Evolutionary conservation across 2,797 vertebrate genomes (phyloP).

Genomic region (Fistularia commersonii): DNA sequence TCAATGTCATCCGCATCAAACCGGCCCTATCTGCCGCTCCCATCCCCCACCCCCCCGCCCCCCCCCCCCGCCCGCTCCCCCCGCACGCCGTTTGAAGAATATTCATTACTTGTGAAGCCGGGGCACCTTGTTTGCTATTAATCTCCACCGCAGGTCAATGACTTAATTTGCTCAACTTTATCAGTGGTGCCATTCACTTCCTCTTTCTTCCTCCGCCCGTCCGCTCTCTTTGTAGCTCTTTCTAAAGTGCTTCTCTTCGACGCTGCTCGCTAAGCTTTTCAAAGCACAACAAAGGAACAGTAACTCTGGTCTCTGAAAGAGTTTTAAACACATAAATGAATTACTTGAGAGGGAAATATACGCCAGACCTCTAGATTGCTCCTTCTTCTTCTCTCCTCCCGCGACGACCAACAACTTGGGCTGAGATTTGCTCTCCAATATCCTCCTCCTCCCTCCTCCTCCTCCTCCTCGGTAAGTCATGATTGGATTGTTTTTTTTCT

Average conservation of each 20-base stretch:
- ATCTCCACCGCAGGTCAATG: slow-evolving; percentile 93
- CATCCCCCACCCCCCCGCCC: slow-evolving; percentile 10
- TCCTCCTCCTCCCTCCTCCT: slow-evolving; percentile 1
- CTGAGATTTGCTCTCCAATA: slow-evolving; percentile 65
- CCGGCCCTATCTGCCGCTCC: slow-evolving; percentile 68
- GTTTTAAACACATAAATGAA: slow-evolving; percentile 83
- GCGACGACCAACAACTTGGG: slow-evolving; percentile 74
- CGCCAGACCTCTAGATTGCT: slow-evolving; percentile 56
- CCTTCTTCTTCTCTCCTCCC: slow-evolving; percentile 49
- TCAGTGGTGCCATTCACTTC: slow-evolving; percentile 81
- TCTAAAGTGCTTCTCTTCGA: slow-evolving; percentile 79
- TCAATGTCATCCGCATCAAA: slow-evolving; percentile 97
- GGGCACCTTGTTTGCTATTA: slow-evolving; percentile 97
- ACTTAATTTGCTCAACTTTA: slow-evolving; percentile 94
- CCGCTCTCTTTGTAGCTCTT: slow-evolving; percentile 78
- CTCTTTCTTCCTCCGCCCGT: slow-evolving; percentile 62
- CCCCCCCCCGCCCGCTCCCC: slow-evolving; percentile 8
- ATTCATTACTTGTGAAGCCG: slow-evolving; percentile 91
- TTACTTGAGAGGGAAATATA: slow-evolving; percentile 78
- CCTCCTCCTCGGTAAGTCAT: slow-evolving; percentile 41
- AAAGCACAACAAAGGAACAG: slow-evolving; percentile 75
- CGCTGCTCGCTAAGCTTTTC: slow-evolving; percentile 70
- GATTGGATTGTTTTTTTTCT: slow-evolving; percentile 82
- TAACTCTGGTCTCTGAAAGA: slow-evolving; percentile 76
- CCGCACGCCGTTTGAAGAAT: slow-evolving; percentile 83